Conservation (phyloP, 2,797 vertebrate species). For the Chiloscyllium punctatum region DNA sequence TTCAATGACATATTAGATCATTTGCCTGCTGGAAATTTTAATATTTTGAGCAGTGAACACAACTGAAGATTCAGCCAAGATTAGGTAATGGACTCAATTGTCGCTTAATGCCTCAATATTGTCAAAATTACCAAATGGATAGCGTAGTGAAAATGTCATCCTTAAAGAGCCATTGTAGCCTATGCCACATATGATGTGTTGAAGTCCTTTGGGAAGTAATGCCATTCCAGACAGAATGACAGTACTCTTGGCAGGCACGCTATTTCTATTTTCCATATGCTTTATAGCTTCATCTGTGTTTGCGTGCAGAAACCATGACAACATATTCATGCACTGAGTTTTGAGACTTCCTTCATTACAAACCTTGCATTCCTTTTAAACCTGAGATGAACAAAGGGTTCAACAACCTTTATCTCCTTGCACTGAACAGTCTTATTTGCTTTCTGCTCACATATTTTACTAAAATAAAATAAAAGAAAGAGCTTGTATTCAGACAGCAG, state of each 20-base stretch:
- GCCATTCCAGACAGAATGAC: background rate
- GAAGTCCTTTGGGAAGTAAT: background rate
- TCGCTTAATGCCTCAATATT: background rate
- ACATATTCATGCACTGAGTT: too few species aligned
- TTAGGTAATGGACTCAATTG: background rate
- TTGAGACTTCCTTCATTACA: background rate
- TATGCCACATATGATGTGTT: background rate
- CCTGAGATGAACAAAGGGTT: background rate
- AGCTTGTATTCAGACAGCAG: too few species aligned
- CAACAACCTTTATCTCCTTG: too few species aligned
- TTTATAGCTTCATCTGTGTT: background rate
- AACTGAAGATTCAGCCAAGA: background rate
- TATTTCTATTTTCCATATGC: background rate
- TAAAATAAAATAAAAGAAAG: background rate
- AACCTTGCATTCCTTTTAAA: background rate
- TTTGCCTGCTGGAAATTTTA: background rate
- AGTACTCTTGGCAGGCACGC: background rate
- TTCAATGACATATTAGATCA: background rate
- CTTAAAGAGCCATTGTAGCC: background rate
- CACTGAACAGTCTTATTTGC: background rate
- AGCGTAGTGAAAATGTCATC: background rate
- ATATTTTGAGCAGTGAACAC: background rate
- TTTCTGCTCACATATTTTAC: background rate
- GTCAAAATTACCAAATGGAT: background rate
- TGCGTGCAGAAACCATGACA: background rate